Base-by-base conservation (phyloP, 2,888 invertebrate genomes). In the Sarcophaga subvicina region DNA sequence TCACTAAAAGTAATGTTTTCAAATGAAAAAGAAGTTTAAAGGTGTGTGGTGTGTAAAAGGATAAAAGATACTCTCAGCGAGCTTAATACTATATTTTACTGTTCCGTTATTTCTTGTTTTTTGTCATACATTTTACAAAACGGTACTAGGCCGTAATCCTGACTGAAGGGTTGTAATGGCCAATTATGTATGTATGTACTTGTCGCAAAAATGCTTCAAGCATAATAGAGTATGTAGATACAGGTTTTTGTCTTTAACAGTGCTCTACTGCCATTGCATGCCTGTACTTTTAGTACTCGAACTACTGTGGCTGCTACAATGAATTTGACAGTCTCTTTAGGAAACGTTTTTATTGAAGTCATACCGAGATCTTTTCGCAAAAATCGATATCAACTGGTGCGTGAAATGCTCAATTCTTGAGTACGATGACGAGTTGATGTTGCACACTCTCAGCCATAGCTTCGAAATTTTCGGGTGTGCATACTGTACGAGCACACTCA, bases 121-220 rank as follows among this genome's bases (percentile, higher is more conserved):
- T 73, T 64, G 25, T 25, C 27, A 70, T 59, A 60, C 14, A 49
- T 75, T 83, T 54, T 60, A 79, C 45, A 80, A 75, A 64, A 80
- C 59, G 70, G 83, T 45, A 80, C n/a, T n/a, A n/a, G n/a, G n/a
- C n/a, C n/a, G n/a, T n/a, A n/a, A n/a, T n/a, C n/a, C n/a, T n/a
- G n/a, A n/a, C n/a, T n/a, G n/a, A n/a, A n/a, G n/a, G n/a, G n/a
- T n/a, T n/a, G n/a, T n/a, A n/a, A n/a, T n/a, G n/a, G n/a, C n/a
- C n/a, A n/a, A n/a, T n/a, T n/a, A n/a, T n/a, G n/a, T n/a, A n/a
- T n/a, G n/a, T n/a, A n/a, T n/a, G n/a, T n/a, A n/a, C 79, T 84
- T 84, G 79, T 84, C n/a, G 75, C 60, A 79, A 84, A 84, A 84
- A 75, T 70, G 79, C 83, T 84, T 84, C 75, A 84, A 75, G 64